Percentiles rank a stretch among this genome's conserved stretches.
These are phyloP conservation scores for Philereme vetulata DNA, from an alignment of 2,888 invertebrate species.

Conservation along the genomic window DNA sequence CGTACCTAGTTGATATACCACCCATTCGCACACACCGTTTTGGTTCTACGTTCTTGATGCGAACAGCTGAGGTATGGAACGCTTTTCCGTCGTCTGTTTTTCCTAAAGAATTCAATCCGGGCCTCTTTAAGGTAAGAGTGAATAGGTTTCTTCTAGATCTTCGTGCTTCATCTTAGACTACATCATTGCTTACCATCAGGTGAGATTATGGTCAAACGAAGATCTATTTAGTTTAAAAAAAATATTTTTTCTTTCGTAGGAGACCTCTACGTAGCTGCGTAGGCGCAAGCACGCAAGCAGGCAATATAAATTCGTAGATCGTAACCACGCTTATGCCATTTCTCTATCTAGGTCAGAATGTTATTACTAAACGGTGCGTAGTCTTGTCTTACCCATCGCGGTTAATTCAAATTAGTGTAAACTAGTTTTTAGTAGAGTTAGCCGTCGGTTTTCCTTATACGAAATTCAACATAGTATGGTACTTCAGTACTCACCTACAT, in stretches of 20 bases:
- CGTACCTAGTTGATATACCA: too few species aligned
- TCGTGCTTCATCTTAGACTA: too few species aligned
- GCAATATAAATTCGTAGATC: neutral
- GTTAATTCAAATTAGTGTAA: conserved; percentile 21
- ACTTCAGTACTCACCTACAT: neutral
- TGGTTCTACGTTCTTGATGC: too few species aligned
- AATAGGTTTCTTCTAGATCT: too few species aligned
- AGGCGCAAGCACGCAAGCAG: neutral
- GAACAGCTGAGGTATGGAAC: too few species aligned
- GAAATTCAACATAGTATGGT: neutral
- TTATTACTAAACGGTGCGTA: conserved; percentile 11
- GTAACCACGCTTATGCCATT: neutral
- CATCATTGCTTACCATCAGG: too few species aligned
- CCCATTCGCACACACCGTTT: too few species aligned
- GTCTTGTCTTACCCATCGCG: conserved; percentile 5
- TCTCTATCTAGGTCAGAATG: conserved; percentile 15
- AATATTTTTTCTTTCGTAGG: neutral
- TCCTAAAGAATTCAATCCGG: too few species aligned
- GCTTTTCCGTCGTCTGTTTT: too few species aligned
- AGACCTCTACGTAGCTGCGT: neutral
- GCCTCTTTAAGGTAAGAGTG: too few species aligned
- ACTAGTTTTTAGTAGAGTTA: conserved; percentile 20
- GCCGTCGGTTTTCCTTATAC: neutral
- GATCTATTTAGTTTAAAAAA: too few species aligned
- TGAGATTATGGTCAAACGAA: too few species aligned